Evolutionary conservation across 2,888 invertebrate species (phyloP), one percentile per base, ranked within the genome.

Genomic region (Sinohyriopsis cumingii): DNA sequence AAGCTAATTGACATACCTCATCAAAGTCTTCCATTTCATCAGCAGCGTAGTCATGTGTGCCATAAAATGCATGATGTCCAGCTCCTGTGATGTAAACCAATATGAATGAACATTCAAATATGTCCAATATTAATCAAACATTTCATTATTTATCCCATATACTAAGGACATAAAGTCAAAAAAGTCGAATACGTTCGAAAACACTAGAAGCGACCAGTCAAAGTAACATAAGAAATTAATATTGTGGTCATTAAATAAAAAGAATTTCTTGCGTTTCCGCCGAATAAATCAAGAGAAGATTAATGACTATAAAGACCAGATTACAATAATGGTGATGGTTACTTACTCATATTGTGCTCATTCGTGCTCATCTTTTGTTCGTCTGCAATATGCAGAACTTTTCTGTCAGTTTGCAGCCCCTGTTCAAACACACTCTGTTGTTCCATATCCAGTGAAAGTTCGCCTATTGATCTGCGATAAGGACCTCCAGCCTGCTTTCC

Each of bases 371-470:
- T 53, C 9, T 56, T 55, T 28, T 25, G 57, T 28, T 71, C 73
- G 53, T 73, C 71, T 6, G 70, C 59, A 18, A 55, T 67, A 28
- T 77, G 74, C 25, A 78, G 60, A 24, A 76, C 74, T 61, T 69
- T 65, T 59, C 67, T 68, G 66, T 79, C 81, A 25, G 73, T 76
- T n/a, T 77, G 73, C n/a, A 81, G 60, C 5, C 79, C 79, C 55
- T 81, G 77, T 54, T 79, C 69, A 65, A 76, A 79, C 64, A 72
- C 73, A 33, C 75, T 71, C 60, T 69, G 67, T 57, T 78, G 78
- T 25, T 75, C 76, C 0, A 72, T 68, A 55, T 79, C 73, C 0
- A 63, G 68, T 18, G 67, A 68, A 9, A 33, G 33, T 33, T 7
- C 33, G 1, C 33, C 33, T 33, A 33, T 7, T 15, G 63, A 61